Percentiles rank a stretch among this genome's conserved stretches.
These are phyloP conservation scores for Pseudomugil tenellus DNA, from an alignment of 2,797 vertebrate genomes.

Conservation along the genomic window DNA sequence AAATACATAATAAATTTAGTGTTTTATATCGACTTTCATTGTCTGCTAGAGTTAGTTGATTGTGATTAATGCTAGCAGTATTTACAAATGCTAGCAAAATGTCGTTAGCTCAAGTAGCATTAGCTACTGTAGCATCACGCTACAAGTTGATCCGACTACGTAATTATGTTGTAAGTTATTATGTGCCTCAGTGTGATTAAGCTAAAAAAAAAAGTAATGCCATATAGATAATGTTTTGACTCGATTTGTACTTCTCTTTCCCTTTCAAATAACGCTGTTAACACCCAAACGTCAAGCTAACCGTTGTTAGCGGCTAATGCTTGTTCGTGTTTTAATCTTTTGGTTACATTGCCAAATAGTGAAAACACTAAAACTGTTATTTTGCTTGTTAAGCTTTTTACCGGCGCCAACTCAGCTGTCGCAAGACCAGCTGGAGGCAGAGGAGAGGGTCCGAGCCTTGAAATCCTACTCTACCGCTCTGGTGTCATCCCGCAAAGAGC, in stretches of 20 bases:
- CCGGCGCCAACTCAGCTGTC: slow-evolving; percentile 96
- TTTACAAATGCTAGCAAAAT: slow-evolving; percentile 29
- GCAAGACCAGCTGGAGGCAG: slow-evolving; percentile 96
- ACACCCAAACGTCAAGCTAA: neutral
- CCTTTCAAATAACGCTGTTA: accelerated
- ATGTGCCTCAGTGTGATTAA: accelerated
- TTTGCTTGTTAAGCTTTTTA: slow-evolving; percentile 85
- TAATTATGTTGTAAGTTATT: accelerated
- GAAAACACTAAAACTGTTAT: neutral
- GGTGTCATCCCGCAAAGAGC: slow-evolving; percentile 90
- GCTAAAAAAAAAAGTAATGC: accelerated
- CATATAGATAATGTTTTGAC: accelerated
- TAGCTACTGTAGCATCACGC: slow-evolving; percentile 34
- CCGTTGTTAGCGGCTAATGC: slow-evolving; percentile 15
- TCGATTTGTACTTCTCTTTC: neutral
- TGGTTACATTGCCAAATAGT: neutral
- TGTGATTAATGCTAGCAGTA: slow-evolving; percentile 2
- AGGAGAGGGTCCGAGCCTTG: slow-evolving; percentile 90
- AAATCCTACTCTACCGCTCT: slow-evolving; percentile 90
- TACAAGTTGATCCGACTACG: neutral
- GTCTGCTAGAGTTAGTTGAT: accelerated
- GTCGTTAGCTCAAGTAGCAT: slow-evolving; percentile 14
- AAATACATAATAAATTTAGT: accelerated
- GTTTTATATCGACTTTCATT: accelerated
- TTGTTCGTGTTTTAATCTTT: neutral